Percentiles rank a stretch among this genome's conserved stretches.
phyloP scores from a whole-genome alignment of 2,113 vertebrate species.

The Coptodon bakossiorum region DNA sequence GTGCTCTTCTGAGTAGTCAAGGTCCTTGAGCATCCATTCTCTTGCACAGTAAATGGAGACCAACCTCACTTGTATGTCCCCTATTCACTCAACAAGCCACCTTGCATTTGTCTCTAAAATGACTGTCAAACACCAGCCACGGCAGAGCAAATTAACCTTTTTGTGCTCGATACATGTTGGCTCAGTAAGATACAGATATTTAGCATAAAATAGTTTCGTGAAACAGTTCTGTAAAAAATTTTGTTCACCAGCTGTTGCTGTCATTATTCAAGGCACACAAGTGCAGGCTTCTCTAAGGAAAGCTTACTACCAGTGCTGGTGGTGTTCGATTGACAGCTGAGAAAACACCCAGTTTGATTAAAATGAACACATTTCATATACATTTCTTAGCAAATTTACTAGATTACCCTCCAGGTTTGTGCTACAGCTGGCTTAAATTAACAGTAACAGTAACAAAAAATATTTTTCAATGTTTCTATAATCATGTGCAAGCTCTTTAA shows the following conservation, averaged over 20 bases:
- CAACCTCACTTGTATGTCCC: not conserved
- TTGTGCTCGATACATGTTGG: not conserved
- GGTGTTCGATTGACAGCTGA: not conserved
- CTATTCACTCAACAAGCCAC: conserved; percentile 5
- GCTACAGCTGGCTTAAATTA: not conserved
- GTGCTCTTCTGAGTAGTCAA: conserved; percentile 12
- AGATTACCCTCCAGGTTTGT: not conserved
- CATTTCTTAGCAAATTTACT: not conserved
- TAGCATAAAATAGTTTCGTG: not conserved
- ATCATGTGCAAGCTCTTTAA: not conserved
- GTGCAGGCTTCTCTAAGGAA: not conserved
- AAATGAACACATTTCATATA: not conserved
- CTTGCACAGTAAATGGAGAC: not conserved
- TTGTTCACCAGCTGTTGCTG: not conserved
- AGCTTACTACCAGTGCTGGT: not conserved
- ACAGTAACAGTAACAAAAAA: not conserved
- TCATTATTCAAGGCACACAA: not conserved
- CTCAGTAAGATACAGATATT: not conserved
- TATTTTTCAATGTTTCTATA: not conserved
- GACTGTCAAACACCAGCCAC: not conserved
- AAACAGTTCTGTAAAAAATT: not conserved
- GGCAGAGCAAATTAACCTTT: conserved; percentile 23
- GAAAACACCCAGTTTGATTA: not conserved
- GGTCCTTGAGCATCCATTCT: conserved; percentile 19
- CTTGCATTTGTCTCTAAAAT: not conserved